Base-by-base conservation (phyloP, 2,888 invertebrate genomes). In the Prosapia bicincta region DNA sequence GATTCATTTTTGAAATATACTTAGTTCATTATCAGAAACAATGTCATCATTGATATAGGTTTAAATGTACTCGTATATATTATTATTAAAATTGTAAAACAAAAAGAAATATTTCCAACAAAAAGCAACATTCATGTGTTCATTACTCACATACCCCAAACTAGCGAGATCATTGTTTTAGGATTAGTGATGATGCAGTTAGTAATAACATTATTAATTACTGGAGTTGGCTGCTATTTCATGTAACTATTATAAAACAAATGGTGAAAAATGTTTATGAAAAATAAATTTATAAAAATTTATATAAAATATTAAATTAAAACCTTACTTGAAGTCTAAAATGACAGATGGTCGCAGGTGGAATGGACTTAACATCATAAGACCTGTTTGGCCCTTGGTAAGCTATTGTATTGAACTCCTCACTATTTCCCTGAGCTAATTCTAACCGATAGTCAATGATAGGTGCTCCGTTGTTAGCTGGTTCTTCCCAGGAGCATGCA, bases 371-470 rank as follows among this genome's bases (percentile, higher is more conserved):
- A 75, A 94, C 89, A 82, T 94, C 92, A 83, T 89, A 90, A 76
- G 83, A 86, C 26, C 88, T 87, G 77, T 89, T 89, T 30, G 87
- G 82, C 26, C 93, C 93, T 79, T 90, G 88, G 82, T 90, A 93
- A 20, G 54, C 1, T 80, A 92, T 88, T 81, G 88, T 87, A 78
- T 87, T 86, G 84, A 89, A 93, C 38, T 85, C 84, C 74, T 88
- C 88, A 79, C 86, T 85, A 76, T 87, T 85, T 66, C 86, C 83
- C 66, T 83, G 84, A 81, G 89, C 90, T 88, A 91, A 90, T 83
- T 95, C 94, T 80, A 96, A 88, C 78, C 91, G 88, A 85, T 95
- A 97, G 82, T 95, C 94, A 54, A 90, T 87, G 66, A 97, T 88
- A 25, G 92, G 88, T 24, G 96, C 91, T 65, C 96, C 96, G 85